phyloP scores from a whole-genome alignment of 2,888 invertebrate species.

The Melinaea marsaeus region DNA sequence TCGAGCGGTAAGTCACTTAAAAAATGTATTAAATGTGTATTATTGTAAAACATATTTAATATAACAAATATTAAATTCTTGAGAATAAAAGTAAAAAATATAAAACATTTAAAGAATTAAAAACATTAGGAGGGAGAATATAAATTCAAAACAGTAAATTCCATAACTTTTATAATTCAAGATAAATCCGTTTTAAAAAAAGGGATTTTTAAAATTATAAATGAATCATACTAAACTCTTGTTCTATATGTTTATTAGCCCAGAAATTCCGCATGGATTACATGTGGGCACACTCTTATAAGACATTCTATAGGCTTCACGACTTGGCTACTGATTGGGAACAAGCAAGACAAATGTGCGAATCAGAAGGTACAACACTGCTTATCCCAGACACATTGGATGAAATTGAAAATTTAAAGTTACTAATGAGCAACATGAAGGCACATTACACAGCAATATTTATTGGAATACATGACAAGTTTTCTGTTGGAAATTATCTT shows the following conservation, averaged over 20 bases:
- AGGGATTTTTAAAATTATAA: not conserved
- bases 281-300: slow-evolving; percentile 49
- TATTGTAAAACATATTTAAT: not conserved
- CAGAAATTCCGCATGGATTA: slow-evolving; percentile 52
- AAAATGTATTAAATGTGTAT: not conserved
- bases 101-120: no score
- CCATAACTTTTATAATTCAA: no score
- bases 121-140: no score
- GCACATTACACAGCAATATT: slow-evolving; percentile 48
- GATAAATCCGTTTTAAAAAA: no score
- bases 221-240: not conserved
- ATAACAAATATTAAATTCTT: not conserved
- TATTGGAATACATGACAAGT: slow-evolving; percentile 50
- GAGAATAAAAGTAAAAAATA: not conserved
- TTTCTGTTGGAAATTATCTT: slow-evolving; percentile 46
- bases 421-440: slow-evolving; percentile 52
- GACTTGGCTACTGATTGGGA: slow-evolving; percentile 49
- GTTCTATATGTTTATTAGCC: slow-evolving; percentile 33
- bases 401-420: slow-evolving; percentile 50
- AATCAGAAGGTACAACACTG: slow-evolving; percentile 47
- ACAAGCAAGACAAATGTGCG: slow-evolving; percentile 49
- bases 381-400: slow-evolving; percentile 45
- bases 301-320: slow-evolving; percentile 50
- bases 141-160: no score
- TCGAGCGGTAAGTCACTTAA: slow-evolving; percentile 15